Conservation (phyloP, 2,888 invertebrate genomes). For the Drosophila lutescens region DNA sequence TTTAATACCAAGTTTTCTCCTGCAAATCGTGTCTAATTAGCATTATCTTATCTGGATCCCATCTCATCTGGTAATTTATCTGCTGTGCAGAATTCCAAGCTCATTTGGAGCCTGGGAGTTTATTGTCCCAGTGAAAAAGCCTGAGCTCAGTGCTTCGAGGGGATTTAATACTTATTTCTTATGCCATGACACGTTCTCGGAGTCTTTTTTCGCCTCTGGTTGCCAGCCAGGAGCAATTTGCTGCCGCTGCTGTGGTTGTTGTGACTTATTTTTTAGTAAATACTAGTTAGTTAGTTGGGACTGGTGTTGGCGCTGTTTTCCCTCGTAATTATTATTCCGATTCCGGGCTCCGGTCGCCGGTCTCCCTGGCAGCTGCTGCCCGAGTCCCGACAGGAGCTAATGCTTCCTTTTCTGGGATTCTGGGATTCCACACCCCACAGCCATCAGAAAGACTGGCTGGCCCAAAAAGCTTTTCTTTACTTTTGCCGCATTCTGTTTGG, state of each 20-base stretch:
- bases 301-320: conserved; percentile 22
- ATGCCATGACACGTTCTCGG: conserved; percentile 45
- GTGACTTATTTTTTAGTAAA: conserved; percentile 76
- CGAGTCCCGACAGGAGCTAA: conserved; percentile 15
- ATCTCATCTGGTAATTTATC: conserved; percentile 39
- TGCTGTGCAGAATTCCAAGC: conserved; percentile 56
- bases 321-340: conserved; percentile 49
- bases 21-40: conserved; percentile 30
- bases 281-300: conserved; percentile 75
- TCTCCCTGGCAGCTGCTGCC: conserved; percentile 43
- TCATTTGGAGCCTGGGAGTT: conserved; percentile 55
- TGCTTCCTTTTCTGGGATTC: conserved; percentile 17
- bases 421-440: no score
- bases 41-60: conserved; percentile 37
- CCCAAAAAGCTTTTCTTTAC: conserved; percentile 62
- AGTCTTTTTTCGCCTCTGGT: conserved; percentile 19
- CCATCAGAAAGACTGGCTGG: no score
- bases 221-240: conserved; percentile 21
- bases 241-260: conserved; percentile 31
- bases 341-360: conserved; percentile 14
- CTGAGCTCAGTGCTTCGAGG: conserved; percentile 17
- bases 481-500: conserved; percentile 77
- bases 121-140: conserved; percentile 52
- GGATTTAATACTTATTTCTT: conserved; percentile 46
- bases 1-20: background rate